Conservation (phyloP, 2,888 invertebrate genomes). For the Idaea biselata region DNA sequence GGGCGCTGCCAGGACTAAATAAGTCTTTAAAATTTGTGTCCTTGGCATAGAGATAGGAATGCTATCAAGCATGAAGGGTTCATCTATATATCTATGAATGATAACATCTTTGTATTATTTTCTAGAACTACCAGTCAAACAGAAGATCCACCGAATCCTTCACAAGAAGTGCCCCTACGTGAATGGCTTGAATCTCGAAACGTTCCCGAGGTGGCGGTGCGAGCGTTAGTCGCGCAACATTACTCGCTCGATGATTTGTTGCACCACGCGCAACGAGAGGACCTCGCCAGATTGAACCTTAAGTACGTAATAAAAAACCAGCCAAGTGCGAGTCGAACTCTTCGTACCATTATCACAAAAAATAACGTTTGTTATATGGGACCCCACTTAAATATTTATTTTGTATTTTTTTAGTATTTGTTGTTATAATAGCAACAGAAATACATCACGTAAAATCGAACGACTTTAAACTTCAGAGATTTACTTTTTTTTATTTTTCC, state of each 20-base stretch:
- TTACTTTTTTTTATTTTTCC: too few relatives aligned
- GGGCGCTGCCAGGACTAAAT: too few relatives aligned
- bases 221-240: slow-evolving; percentile 86
- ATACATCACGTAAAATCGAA: too few relatives aligned
- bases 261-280: slow-evolving; percentile 89
- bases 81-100: neutral
- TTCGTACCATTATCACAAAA: slow-evolving; percentile 1
- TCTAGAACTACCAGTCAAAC: slow-evolving; percentile 31
- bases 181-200: slow-evolving; percentile 87
- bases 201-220: slow-evolving; percentile 84
- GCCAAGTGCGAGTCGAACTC: too few relatives aligned
- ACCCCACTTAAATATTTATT: too few relatives aligned
- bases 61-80: too few relatives aligned
- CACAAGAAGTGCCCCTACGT: slow-evolving; percentile 67
- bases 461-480: too few relatives aligned
- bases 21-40: too few relatives aligned
- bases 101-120: neutral
- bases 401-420: too few relatives aligned
- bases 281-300: slow-evolving; percentile 88
- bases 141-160: slow-evolving; percentile 30
- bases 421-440: too few relatives aligned
- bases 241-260: slow-evolving; percentile 90
- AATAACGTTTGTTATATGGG: neutral
- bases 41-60: too few relatives aligned
- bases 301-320: slow-evolving; percentile 82